These are phyloP conservation scores for Yponomeuta cagnagella DNA, from an alignment of 2,888 invertebrate species.

Conservation along the genomic window DNA sequence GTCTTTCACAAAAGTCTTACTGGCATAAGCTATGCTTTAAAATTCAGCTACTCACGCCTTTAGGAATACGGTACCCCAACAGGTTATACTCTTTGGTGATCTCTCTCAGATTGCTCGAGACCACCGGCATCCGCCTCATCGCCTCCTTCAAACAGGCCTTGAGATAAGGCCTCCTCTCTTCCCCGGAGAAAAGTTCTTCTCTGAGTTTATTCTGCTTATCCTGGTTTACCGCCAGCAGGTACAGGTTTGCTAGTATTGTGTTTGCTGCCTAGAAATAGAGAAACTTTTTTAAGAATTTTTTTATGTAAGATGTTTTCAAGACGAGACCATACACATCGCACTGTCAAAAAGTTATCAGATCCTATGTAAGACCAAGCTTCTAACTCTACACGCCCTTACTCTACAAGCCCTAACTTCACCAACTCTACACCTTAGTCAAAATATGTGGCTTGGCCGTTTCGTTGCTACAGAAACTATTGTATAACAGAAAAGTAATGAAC, in stretches of 20 bases:
- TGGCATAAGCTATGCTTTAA: no score
- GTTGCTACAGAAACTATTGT: no score
- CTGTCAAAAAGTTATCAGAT: no score
- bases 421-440: no score
- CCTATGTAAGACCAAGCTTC: no score
- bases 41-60: slow-evolving; percentile 42
- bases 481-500: no score
- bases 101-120: slow-evolving; percentile 63
- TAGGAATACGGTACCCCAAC: slow-evolving; percentile 71
- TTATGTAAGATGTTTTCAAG: no score
- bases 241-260: slow-evolving; percentile 61
- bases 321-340: no score
- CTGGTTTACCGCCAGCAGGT: slow-evolving; percentile 72
- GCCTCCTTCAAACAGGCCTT: slow-evolving; percentile 80
- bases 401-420: no score
- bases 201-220: slow-evolving; percentile 73
- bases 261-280: slow-evolving; percentile 68
- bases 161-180: slow-evolving; percentile 65
- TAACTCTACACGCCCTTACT: no score
- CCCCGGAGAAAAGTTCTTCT: slow-evolving; percentile 62
- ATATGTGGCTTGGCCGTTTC: no score
- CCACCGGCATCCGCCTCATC: slow-evolving; percentile 70
- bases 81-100: slow-evolving; percentile 62
- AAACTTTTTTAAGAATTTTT: not conserved
- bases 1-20: no score